Base-by-base conservation (phyloP, 2,113 vertebrate genomes). In the Thunnus maccoyii region DNA sequence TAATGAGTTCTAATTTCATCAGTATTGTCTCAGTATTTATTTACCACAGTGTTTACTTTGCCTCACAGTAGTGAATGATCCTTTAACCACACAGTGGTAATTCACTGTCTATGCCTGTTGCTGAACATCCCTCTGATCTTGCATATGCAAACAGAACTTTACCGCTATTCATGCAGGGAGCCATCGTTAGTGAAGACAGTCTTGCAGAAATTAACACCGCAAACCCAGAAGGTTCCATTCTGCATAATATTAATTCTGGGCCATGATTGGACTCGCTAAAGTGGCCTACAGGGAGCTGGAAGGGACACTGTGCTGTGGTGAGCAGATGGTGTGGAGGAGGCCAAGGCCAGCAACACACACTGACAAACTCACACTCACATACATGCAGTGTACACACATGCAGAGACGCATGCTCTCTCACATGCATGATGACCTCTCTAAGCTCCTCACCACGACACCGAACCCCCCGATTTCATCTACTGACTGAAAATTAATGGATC, bases 241-340 rank as follows among this genome's bases (percentile, higher is more conserved):
- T 18, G 46, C 20, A 2, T 56, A 8, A 1, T 44, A 70, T 81
- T 85, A 80, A 89, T 85, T 75, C 84, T 30, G 81, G 88, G 54
- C 57, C 76, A 72, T 65, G 78, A 75, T 36, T 78, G 87, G 61
- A 72, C 51, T 72, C 27, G 0, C 15, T 69, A 12, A 74, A 78
- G 81, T 25, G 70, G 65, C 60, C 79, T 46, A 44, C 48, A n/a
- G 84, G 77, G 82, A 79, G 82, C 54, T 12, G 61, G 44, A 56
- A 27, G 76, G 63, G 67, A 51, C 57, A 25, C 36, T 14, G 66
- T 65, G 4, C 76, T n/a, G 63, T n/a, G 32, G 61, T 18, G 48
- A 78, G 82, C 90, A 90, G 88, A 85, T 87, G 88, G 84, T 10
- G 7, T 76, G 46, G 67, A 76, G 57, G 62, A 82, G 85, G 66